Base-by-base conservation (phyloP, 2,888 invertebrate genomes). In the Amiota communis region DNA sequence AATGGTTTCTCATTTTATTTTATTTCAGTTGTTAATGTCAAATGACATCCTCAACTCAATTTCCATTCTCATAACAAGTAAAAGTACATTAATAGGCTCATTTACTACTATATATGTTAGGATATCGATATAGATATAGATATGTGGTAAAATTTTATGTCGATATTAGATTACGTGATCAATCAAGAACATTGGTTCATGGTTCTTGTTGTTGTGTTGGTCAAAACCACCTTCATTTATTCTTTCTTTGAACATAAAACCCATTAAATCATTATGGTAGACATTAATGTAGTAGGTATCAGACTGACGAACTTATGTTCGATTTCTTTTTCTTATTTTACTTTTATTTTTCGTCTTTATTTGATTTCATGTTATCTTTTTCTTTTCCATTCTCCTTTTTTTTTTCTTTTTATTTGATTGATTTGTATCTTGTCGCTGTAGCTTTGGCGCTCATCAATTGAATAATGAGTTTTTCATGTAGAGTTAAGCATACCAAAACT, bases 231-330 rank as follows among this genome's bases (percentile, higher is more conserved):
- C 36, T 36, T 36, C 36, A 36, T 36, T 36, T 36, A 2, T 36
- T 36, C 6, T 6, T 36, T 36, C 36, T 1, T 23, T 12, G 59
- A 59, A 63, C 12, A 49, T 51, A 51, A 68, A 51, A n/a, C 11
- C 67, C 67, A 68, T 68, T 68, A 53, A 68, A 68, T 68, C 67
- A 68, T 68, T 68, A 53, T 53, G n/a, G 17, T 53, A 68, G 67
- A 68, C 67, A 65, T 65, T 68, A 68, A 51, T 53, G 67, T 15
- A 17, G 23, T 36, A 53, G 36, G 67, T 15, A 17, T 51, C 53
- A 53, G 36, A 13, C 20, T 36, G 13, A 51, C 6, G 48, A 65
- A 15, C 15, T 65, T 48, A 12, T 36, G 36, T 36, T 36, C 36
- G 36, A 36, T 36, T 36, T 36, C 36, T 36, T 6, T 36, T 36